Evolutionary conservation across 2,113 vertebrate genomes (phyloP), one percentile per base, ranked within the genome.

Genomic region (Poecilia latipinna): DNA sequence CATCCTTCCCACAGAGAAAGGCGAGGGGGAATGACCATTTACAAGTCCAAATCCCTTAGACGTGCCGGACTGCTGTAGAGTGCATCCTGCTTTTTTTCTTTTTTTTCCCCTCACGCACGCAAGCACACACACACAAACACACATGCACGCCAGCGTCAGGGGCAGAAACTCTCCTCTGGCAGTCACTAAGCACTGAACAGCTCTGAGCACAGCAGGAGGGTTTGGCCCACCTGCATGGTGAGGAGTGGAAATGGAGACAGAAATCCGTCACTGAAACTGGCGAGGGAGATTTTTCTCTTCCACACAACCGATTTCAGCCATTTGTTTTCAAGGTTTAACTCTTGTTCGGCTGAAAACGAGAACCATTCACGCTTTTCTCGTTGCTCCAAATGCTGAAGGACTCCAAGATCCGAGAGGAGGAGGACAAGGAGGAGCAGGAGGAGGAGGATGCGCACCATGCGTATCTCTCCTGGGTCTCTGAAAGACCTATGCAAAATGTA

Each of bases 401-500:
- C 78, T 82, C 78, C 24, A 32, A 51, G 66, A 80, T 70, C 70
- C 70, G 35, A 28, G 1, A 73, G 68, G 68, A 70, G 35, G 33
- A 35, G 32, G 3, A 32, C 28, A 28, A 73, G 68, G 68, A 70
- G 35, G 33, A 35, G 32, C 0, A 32, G 33, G 35, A 65, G 66
- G 31, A 82, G 61, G 66, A 73, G 75, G 44, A 61, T 60, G 82
- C 63, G 63, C 51, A 79, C 71, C 68, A 72, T 37, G 35, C 11
- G 10, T 80, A 77, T 51, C 68, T 86, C 88, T 39, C 82, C 61
- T 67, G 24, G 78, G 74, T 77, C 69, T n/a, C 1, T 61, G 12
- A 61, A 82, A 82, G 87, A 89, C 91, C 82, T 75, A 72, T 86
- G 86, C 57, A 85, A 87, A 89, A 90, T 90, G 85, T 91, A 91